phyloP scores from a whole-genome alignment of 2,113 vertebrate species.

The Asarcornis scutulata region DNA sequence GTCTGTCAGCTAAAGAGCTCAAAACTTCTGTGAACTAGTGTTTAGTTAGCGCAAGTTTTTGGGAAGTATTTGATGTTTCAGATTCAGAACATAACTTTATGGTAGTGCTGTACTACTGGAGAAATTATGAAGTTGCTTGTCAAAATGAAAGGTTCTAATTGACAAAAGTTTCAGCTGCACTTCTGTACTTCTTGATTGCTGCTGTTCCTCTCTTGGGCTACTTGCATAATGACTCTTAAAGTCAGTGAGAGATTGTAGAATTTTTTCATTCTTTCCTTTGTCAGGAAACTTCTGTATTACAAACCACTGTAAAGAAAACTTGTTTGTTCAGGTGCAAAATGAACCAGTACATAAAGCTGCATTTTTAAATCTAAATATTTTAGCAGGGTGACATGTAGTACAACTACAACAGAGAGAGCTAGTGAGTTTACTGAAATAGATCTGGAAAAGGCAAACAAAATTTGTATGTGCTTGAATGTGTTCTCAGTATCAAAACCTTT shows the following conservation, averaged over 20 bases:
- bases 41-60: conserved; percentile 6
- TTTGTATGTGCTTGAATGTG: not conserved
- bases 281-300: not conserved
- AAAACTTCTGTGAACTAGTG: not conserved
- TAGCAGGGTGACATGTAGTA: not conserved
- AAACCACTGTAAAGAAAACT: not conserved
- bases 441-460: not conserved
- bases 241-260: not conserved
- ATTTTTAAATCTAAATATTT: not conserved
- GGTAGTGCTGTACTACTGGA: not conserved
- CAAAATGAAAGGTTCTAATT: not conserved
- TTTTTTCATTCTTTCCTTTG: not conserved
- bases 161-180: not conserved
- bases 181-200: not conserved
- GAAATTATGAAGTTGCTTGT: not conserved
- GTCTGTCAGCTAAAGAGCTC: not conserved
- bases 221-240: not conserved
- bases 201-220: not conserved
- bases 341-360: not conserved
- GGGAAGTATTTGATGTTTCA: not conserved
- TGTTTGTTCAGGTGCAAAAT: not conserved
- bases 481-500: not conserved
- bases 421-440: not conserved
- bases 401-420: not conserved
- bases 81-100: not conserved